A percentile compares a stretch with the other conserved stretches of the same genome.
Evolutionary conservation across 2,113 vertebrate species (phyloP).

Genomic region (Etia nguti): DNA sequence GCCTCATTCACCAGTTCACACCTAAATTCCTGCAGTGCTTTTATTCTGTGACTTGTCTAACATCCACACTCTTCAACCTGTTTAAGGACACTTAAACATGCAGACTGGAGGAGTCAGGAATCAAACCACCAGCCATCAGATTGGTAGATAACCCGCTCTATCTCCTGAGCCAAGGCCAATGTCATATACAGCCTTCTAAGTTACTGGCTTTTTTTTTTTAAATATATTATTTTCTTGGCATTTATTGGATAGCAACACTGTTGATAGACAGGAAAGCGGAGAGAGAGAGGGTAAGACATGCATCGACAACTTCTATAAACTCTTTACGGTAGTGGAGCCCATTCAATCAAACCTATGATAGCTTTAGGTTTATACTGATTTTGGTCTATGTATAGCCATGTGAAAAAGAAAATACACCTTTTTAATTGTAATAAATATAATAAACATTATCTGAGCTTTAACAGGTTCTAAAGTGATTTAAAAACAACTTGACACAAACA

Average conservation of each 20-base stretch:
- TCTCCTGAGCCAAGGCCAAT: not conserved
- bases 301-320: not conserved
- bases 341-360: not conserved
- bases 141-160: not conserved
- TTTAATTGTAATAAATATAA: not conserved
- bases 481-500: not conserved
- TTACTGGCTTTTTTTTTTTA: not conserved
- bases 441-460: not conserved
- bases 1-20: not conserved
- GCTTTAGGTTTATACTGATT: not conserved
- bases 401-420: not conserved
- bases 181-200: not conserved
- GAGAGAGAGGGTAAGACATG: not conserved
- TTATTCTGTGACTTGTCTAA: not conserved
- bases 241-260: not conserved
- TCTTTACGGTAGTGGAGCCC: not conserved
- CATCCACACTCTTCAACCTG: not conserved
- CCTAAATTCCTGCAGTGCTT: not conserved
- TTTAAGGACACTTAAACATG: not conserved
- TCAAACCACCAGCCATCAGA: not conserved
- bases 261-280: not conserved
- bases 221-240: not conserved
- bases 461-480: not conserved
- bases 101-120: not conserved
- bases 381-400: not conserved